Evolutionary conservation across 2,888 invertebrate genomes (phyloP).

Genomic region (Cryptosula pallasiana): DNA sequence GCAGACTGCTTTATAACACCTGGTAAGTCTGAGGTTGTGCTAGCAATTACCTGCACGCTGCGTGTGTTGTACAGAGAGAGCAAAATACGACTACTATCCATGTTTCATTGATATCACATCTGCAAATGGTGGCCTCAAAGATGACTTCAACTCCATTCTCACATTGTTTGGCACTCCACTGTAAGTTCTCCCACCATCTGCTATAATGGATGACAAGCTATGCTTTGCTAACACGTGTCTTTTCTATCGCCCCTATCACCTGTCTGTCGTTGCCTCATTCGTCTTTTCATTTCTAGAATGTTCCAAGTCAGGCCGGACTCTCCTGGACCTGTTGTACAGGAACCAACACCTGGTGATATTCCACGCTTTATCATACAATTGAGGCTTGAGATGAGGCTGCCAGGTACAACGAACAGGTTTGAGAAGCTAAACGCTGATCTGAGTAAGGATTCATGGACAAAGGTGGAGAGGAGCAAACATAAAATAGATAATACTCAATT

Average conservation of each 20-base stretch:
- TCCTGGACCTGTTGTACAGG: neutral
- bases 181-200: too few relatives aligned
- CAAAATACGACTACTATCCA: neutral
- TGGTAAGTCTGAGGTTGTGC: too few relatives aligned
- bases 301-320: neutral
- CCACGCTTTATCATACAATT: neutral
- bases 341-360: neutral
- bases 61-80: neutral
- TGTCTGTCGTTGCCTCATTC: neutral
- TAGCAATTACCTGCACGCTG: too few relatives aligned
- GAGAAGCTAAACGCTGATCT: neutral
- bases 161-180: neutral
- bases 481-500: neutral
- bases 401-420: neutral
- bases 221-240: too few relatives aligned
- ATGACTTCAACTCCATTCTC: neutral
- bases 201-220: too few relatives aligned
- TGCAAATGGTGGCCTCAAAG: neutral
- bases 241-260: too few relatives aligned
- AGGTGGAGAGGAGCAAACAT: neutral
- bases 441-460: neutral
- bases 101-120: neutral
- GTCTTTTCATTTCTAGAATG: neutral
- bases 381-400: neutral
- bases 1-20: too few relatives aligned